Conservation (phyloP, 1,140 invertebrate genomes). For the Pentalonia nigronervosa region DNA sequence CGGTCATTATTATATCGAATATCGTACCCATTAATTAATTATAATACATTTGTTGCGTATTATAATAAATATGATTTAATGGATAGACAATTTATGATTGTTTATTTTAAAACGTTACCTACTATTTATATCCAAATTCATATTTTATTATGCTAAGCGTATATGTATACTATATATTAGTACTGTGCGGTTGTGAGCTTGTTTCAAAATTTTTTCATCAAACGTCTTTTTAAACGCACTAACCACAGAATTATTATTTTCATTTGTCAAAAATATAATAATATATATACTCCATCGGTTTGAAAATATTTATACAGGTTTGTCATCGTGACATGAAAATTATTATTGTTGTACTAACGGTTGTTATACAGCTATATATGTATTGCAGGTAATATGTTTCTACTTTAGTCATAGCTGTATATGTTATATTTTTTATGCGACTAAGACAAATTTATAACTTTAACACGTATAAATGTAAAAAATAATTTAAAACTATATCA, state of each 20-base stretch:
- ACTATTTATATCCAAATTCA: too few relatives aligned
- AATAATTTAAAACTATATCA: not conserved
- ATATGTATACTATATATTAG: too few relatives aligned
- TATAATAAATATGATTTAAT: not conserved
- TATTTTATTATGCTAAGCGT: too few relatives aligned
- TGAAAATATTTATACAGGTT: not conserved
- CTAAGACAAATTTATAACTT: not conserved
- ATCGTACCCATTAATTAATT: too few relatives aligned
- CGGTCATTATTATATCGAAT: too few relatives aligned
- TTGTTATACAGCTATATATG: not conserved
- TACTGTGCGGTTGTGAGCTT: not conserved
- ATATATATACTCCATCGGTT: not conserved
- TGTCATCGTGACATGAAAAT: conserved; percentile 11
- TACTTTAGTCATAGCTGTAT: not conserved
- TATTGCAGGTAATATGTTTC: not conserved
- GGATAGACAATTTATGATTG: too few relatives aligned
- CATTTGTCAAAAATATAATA: not conserved
- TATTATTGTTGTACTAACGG: conserved; percentile 33
- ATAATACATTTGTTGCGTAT: not conserved
- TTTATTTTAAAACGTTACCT: too few relatives aligned
- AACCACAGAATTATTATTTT: not conserved
- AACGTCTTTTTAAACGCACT: not conserved
- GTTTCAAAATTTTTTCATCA: not conserved
- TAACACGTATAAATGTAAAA: not conserved
- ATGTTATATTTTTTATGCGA: not conserved